Base-by-base conservation (phyloP, 1,140 invertebrate genomes). In the Papilio helenus region DNA sequence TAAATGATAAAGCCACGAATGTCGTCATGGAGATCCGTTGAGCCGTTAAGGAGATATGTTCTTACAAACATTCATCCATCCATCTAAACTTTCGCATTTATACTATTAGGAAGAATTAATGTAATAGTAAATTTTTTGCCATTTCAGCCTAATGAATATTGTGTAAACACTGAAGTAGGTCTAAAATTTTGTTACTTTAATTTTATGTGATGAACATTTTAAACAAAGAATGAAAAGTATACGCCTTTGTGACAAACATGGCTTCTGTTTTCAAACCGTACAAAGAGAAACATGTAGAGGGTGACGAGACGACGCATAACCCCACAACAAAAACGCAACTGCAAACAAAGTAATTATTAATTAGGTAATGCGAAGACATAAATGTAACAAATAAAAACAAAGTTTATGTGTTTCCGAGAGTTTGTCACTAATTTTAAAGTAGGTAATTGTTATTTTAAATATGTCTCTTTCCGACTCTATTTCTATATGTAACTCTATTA, bases 271-370 rank as follows among this genome's bases (percentile, higher is more conserved):
- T 65, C 29, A 26, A 65, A 65, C 58, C 9, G 23, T 65, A 65
- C 58, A 65, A 65, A 65, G 58, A 26, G 29, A 58, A 61, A 23
- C 20, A 23, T 26, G 55, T 61, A 23, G 26, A 65, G 58, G 58
- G 58, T 65, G 58, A 65, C 58, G 20, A 26, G 58, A 26, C 58
- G 3, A 65, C 58, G n/a, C 58, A 65, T 10, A 26, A 16, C 58
- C 58, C 9, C 26, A 26, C 23, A 29, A 26, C 58, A 65, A 29
- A 65, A 29, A 65, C 58, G 12, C 26, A 26, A 29, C 58, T 14
- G 58, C 16, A 26, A 65, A 65, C 58, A 65, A 65, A 29, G 58
- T 29, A 29, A 65, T 65, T 65, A 61, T 23, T 61, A 61, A 65
- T 65, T 65, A 65, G 26, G 58, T 65, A 26, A 23, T 61, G 55